Evolutionary conservation across 2,888 invertebrate species (phyloP).

Genomic region (Teleiodes luculella): DNA sequence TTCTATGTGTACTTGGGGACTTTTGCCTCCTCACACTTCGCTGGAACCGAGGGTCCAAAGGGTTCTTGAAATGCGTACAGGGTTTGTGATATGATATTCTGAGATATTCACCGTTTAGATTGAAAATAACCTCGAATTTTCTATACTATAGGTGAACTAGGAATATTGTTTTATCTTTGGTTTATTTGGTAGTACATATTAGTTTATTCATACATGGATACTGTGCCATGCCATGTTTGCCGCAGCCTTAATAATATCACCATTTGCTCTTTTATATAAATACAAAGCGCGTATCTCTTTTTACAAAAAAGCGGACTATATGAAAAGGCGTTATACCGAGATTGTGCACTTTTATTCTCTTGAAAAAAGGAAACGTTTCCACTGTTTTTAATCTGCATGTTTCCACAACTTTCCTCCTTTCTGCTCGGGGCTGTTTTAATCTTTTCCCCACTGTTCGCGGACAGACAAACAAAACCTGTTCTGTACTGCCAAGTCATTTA

Average conservation of each 20-base stretch:
- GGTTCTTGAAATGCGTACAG: background rate
- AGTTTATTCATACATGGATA: no score
- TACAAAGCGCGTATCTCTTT: constrained; percentile 12
- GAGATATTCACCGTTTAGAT: no score
- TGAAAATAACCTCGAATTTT: no score
- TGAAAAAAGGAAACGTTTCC: constrained; percentile 41
- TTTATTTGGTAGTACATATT: no score
- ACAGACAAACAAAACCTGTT: constrained; percentile 46
- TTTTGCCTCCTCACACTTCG: constrained; percentile 10
- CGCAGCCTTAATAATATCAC: no score
- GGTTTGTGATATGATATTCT: no score
- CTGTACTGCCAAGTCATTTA: constrained; percentile 47
- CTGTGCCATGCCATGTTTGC: no score
- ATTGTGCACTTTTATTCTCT: constrained; percentile 49
- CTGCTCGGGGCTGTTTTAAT: constrained; percentile 69
- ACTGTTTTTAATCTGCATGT: constrained; percentile 70
- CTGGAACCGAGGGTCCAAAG: background rate
- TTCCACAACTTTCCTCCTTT: constrained; percentile 54
- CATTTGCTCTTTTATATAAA: constrained; percentile 4
- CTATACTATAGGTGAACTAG: no score
- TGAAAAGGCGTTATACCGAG: constrained; percentile 28
- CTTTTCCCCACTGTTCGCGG: constrained; percentile 55
- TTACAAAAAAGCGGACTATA: constrained; percentile 8
- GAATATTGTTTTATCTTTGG: no score
- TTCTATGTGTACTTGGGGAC: no score